Base-by-base conservation (phyloP, 2,113 vertebrate species). In the Chunga burmeisteri region DNA sequence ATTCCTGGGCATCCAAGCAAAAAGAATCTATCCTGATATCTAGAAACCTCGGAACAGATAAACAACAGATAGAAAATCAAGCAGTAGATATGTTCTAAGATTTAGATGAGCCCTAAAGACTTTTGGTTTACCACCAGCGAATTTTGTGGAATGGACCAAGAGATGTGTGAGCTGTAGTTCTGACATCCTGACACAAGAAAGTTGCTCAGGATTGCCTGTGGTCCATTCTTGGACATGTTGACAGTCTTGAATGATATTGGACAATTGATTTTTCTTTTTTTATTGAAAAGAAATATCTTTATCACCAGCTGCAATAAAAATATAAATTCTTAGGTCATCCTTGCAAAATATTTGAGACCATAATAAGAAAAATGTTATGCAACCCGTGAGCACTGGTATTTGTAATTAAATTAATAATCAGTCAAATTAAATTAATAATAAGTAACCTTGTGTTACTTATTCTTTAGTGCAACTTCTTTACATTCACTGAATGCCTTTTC, bases 331-430 rank as follows among this genome's bases (percentile, higher is more conserved):
- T 52, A 46, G 13, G 14, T 73, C 25, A 61, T 47, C 7, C 9
- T 79, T 82, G 26, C 2, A 79, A 78, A 66, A 46, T 32, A 59
- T 62, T 53, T 55, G 38, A 77, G 44, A 50, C 11, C 17, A 81
- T 53, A 1, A 16, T 15, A 32, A 58, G 13, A 78, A 88, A 87
- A 90, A 27, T 16, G 1, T 49, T 47, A 23, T 47, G 6, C 6
- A 90, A n/a, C 52, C 15, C 11, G 6, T 0, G 0, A 70, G 7
- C 13, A 47, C 3, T 56, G 7, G 3, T 53, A 42, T 38, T 67
- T 67, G 38, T 22, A 11, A 66, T 75, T 61, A 65, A 61, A 86
- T 86, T 56, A 20, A 61, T 66, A 50, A 61, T 11, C 7, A 55
- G 11, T 38, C 38, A 38, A 11, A 66, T 75, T 61, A 65, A 61